These are phyloP conservation scores for Geotrypetes seraphini DNA, from an alignment of 2,797 vertebrate genomes.

Conservation along the genomic window DNA sequence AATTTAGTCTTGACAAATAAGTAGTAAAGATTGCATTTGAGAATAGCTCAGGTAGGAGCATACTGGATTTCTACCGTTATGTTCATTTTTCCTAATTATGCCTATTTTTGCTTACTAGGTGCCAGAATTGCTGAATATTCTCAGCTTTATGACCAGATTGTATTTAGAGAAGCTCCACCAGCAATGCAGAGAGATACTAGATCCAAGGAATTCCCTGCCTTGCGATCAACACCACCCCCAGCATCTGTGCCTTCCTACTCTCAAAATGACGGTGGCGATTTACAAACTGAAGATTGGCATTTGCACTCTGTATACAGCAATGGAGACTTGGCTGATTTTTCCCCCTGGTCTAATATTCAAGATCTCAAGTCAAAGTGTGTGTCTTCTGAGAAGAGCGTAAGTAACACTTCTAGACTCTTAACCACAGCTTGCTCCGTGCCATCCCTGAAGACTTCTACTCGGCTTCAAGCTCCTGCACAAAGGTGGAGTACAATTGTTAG, in stretches of 20 bases:
- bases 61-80: too few species aligned
- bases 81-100: neutral
- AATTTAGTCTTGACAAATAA: too few species aligned
- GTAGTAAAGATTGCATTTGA: too few species aligned
- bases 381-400: constrained; percentile 26
- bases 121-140: constrained; percentile 96
- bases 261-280: constrained; percentile 16
- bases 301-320: constrained; percentile 84
- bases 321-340: constrained; percentile 72
- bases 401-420: constrained; percentile 43
- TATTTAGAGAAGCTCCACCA: constrained; percentile 69
- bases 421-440: constrained; percentile 67
- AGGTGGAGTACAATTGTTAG: constrained; percentile 75
- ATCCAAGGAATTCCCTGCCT: constrained; percentile 27
- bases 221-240: constrained; percentile 49
- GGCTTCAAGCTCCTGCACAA: constrained; percentile 44
- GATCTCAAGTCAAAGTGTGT: constrained; percentile 38
- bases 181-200: constrained; percentile 39
- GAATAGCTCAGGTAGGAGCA: too few species aligned
- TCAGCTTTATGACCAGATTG: constrained; percentile 88
- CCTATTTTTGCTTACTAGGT: constrained; percentile 49
- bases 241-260: constrained; percentile 20
- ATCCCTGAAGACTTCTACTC: constrained; percentile 60
- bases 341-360: constrained; percentile 46
- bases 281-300: constrained; percentile 65